Conservation (phyloP, 2,113 vertebrate genomes). For the Buteo buteo region DNA sequence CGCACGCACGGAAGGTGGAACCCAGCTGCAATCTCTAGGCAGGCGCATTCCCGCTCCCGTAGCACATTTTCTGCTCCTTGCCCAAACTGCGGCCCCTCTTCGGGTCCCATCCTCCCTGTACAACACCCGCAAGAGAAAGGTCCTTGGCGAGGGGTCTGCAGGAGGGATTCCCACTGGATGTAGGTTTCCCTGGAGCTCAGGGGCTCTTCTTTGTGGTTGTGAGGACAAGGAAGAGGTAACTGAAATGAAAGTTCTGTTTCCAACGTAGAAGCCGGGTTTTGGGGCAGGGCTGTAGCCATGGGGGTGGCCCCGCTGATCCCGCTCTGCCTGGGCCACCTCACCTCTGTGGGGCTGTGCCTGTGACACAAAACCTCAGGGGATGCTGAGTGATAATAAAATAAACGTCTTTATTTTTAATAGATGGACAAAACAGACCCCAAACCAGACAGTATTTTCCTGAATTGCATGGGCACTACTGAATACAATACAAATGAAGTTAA, state of each 20-base stretch:
- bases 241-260: neutral
- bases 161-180: neutral
- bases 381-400: conserved; percentile 82
- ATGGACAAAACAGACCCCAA: conserved; percentile 70
- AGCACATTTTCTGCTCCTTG: neutral
- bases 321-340: neutral
- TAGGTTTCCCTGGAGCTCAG: neutral
- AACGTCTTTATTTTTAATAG: conserved; percentile 73
- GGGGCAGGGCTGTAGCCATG: neutral
- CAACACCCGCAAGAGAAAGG: neutral
- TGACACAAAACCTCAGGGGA: conserved; percentile 67
- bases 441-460: conserved; percentile 60
- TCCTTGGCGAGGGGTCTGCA: neutral
- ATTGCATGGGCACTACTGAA: conserved; percentile 72
- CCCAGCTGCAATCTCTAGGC: neutral
- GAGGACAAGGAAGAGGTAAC: neutral
- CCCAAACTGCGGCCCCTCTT: neutral
- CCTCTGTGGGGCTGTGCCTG: conserved; percentile 18
- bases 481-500: conserved; percentile 67
- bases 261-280: neutral
- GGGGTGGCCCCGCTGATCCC: rapidly evolving
- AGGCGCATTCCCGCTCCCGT: rapidly evolving
- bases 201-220: neutral
- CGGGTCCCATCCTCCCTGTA: neutral
- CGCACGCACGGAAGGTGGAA: neutral